Evolutionary conservation across 2,113 vertebrate genomes (phyloP), one percentile per base, ranked within the genome.

Genomic region (Caranx ignobilis): DNA sequence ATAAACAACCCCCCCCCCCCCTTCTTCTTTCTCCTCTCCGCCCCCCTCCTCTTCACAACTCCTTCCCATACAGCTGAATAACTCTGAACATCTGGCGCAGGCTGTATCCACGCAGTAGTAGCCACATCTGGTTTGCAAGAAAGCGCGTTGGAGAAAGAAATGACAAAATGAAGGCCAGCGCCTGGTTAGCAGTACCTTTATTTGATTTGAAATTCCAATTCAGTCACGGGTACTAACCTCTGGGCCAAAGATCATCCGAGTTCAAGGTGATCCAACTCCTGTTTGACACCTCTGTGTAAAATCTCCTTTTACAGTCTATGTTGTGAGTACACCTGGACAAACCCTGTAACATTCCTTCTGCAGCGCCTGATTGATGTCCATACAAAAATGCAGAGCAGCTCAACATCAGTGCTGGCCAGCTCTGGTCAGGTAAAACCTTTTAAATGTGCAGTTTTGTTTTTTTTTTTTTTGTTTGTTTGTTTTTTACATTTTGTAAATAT

Each of bases 401-500:
- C 56, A 15, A 71, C 67, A 69, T 19, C 16, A 41, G 63, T 0
- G 15, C 43, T 19, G 50, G 54, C 66, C 81, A 69, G 19, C 71
- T 71, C 57, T 71, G 74, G 48, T 82, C 81, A 66, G 67, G 65
- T 65, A 76, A 77, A 87, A 77, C 80, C 1, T 86, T 39, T 65
- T 64, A n/a, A 76, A 89, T 88, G 78, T 89, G 77, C 83, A 79
- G 26, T 85, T 88, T 26, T 26, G 26, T 26, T 26, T 26, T 26
- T 26, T 26, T 26, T 26, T 26, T 26, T 1, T 26, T 26, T 26
- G 26, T 26, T 26, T 26, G 26, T 26, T 26, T 26, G 26, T 26
- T 26, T 26, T 75, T 79, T 85, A 89, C 85, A 89, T 70, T 75
- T 81, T 89, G 86, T 85, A 92, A 88, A 93, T 93, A 93, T 91